phyloP scores from a whole-genome alignment of 2,888 invertebrate genomes.

The Adineta ricciae region DNA sequence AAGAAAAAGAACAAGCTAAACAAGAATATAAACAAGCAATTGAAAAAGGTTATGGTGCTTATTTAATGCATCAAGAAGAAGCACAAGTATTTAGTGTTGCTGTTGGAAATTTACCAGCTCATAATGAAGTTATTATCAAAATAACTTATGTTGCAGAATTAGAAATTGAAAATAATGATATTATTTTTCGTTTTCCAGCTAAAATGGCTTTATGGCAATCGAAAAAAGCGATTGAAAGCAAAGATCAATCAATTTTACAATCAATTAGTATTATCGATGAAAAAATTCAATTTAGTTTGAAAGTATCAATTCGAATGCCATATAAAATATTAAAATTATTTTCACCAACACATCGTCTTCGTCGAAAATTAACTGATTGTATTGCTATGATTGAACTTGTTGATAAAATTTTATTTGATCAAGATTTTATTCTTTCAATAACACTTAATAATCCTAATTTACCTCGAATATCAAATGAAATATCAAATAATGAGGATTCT shows the following conservation, averaged over 20 bases:
- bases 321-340: slow-evolving; percentile 45
- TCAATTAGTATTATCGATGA: neutral
- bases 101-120: slow-evolving; percentile 49
- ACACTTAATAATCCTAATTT: slow-evolving; percentile 49
- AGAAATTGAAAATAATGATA: slow-evolving; percentile 45
- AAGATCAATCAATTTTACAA: neutral
- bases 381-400: slow-evolving; percentile 45
- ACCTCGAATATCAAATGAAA: slow-evolving; percentile 52
- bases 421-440: slow-evolving; percentile 49
- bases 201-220: slow-evolving; percentile 47
- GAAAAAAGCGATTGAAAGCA: slow-evolving; percentile 38
- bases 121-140: slow-evolving; percentile 47
- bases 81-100: slow-evolving; percentile 50
- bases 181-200: slow-evolving; percentile 46
- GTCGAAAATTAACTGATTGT: slow-evolving; percentile 46
- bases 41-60: slow-evolving; percentile 49
- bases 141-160: slow-evolving; percentile 51
- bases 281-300: slow-evolving; percentile 10
- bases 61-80: slow-evolving; percentile 50
- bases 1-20: slow-evolving; percentile 49
- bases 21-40: slow-evolving; percentile 49
- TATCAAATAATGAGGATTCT: slow-evolving; percentile 21
- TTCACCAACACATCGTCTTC: slow-evolving; percentile 45
- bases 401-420: slow-evolving; percentile 39
- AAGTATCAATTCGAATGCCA: slow-evolving; percentile 48